Evolutionary conservation across 2,888 invertebrate genomes (phyloP), one percentile per base, ranked within the genome.

Genomic region (Mythimna vitellina): DNA sequence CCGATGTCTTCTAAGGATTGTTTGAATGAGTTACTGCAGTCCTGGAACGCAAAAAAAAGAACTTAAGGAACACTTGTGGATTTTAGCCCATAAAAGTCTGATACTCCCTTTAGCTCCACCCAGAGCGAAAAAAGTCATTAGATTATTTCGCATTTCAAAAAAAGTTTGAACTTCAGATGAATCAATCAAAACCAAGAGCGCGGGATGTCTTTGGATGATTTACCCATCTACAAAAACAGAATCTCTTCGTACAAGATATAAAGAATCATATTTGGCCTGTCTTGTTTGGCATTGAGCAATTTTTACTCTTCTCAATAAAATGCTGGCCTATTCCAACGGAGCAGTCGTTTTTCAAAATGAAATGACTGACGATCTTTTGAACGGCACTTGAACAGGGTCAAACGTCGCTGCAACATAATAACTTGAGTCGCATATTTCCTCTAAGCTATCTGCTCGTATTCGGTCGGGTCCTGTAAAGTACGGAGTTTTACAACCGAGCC

Each of bases 391-490:
- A 56, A 51, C 22, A 51, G 57, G 62, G 54, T 65, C 76, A 80
- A 72, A 76, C 63, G 66, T 22, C 65, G 56, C 65, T 57, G 63
- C 25, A 70, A 73, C 81, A 67, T 73, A 71, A 80, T 83, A 81
- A 73, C 67, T 70, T 57, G 38, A 70, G 46, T 70, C 76, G 25
- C 67, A 73, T 80, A 73, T 83, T 35, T 82, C 64, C 46, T 32
- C 49, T 68, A 62, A 73, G 67, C 67, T 70, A 68, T 51, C 77
- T 69, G 51, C 14, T 78, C 73, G 84, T 82, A 84, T 75, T 83
- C 82, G 76, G 75, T 71, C 25, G 82, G 82, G 86, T 80, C 82
- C 77, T 82, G 75, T 88, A 88, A 88, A 88, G 81, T 84, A 83
- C 76, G 58, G 72, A 81, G 76, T 88, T 89, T 88, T 89, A 89